A percentile compares a stretch with the other conserved stretches of the same genome.
phyloP scores from a whole-genome alignment of 2,888 invertebrate genomes.

The Amphipyra berbera region DNA sequence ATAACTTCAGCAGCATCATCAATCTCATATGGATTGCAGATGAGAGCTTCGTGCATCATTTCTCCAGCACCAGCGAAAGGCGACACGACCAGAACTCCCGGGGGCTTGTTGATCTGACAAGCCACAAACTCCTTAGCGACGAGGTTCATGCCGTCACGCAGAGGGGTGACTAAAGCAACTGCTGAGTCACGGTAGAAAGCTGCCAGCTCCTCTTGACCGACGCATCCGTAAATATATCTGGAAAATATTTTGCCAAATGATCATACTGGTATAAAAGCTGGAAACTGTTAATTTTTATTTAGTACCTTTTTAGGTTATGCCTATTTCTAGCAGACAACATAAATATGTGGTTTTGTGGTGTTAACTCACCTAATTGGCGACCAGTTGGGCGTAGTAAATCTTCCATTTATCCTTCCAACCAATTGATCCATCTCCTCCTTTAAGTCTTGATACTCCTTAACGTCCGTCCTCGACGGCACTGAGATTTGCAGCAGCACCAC shows the following conservation, averaged over 20 bases:
- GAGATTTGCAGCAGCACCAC: constrained; percentile 95
- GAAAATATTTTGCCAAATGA: constrained; percentile 20
- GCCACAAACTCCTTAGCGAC: constrained; percentile 98
- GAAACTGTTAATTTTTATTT: too few species aligned
- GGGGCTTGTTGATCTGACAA: constrained; percentile 96
- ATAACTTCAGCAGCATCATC: constrained; percentile 96
- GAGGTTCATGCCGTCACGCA: constrained; percentile 97
- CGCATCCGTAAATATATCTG: constrained; percentile 96
- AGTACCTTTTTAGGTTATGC: too few species aligned
- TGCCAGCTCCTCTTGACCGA: constrained; percentile 95
- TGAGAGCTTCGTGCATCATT: constrained; percentile 97
- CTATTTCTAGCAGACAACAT: too few species aligned
- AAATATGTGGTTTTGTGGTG: neutral
- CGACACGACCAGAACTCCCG: constrained; percentile 96
- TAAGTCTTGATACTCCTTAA: constrained; percentile 96
- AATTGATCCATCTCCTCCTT: constrained; percentile 97
- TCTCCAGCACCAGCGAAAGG: constrained; percentile 98
- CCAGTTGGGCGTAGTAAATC: constrained; percentile 97
- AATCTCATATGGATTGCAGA: constrained; percentile 97
- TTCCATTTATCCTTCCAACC: constrained; percentile 96
- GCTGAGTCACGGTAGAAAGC: constrained; percentile 96
- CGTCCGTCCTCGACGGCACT: constrained; percentile 96
- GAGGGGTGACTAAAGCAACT: constrained; percentile 96
- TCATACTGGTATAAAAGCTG: neutral
- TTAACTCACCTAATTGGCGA: constrained; percentile 93